A percentile compares a stretch with the other conserved stretches of the same genome.
phyloP scores from a whole-genome alignment of 64 coral and sea anemone genomes.

The Stylophora pistillata region DNA sequence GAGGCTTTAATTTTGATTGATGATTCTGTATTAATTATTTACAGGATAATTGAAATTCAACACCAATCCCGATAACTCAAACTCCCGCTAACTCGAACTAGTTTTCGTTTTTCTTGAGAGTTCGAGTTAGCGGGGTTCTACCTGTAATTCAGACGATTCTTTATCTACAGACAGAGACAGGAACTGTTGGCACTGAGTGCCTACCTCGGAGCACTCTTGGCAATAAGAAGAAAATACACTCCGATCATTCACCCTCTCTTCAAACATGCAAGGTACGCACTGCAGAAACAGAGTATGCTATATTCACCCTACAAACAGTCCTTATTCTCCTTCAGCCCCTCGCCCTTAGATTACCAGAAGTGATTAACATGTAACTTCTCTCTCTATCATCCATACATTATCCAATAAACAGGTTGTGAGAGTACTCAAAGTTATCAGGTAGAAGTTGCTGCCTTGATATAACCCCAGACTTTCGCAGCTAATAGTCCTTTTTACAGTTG shows the following conservation, averaged over 20 bases:
- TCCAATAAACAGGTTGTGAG: neutral
- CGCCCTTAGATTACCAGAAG: neutral
- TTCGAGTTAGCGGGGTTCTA: too few species aligned
- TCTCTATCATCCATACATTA: neutral
- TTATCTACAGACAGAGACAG: slow-evolving; percentile 77
- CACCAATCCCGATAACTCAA: too few species aligned
- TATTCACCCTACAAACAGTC: neutral
- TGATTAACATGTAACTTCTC: neutral
- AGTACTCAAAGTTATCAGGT: too few species aligned
- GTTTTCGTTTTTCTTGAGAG: too few species aligned
- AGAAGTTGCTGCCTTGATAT: too few species aligned
- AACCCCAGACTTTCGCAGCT: too few species aligned
- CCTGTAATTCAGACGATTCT: neutral
- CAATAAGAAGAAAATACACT: slow-evolving; percentile 87
- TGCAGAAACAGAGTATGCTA: neutral
- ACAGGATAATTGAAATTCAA: too few species aligned
- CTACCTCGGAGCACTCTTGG: slow-evolving; percentile 83
- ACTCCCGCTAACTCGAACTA: too few species aligned
- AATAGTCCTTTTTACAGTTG: too few species aligned
- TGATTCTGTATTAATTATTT: too few species aligned
- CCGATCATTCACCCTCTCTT: slow-evolving; percentile 85
- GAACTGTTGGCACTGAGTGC: slow-evolving; percentile 77
- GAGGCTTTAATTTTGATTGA: too few species aligned
- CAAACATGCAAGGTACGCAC: slow-evolving; percentile 80
- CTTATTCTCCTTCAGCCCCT: neutral